These are phyloP conservation scores for Sebastes miniatus DNA, from an alignment of 2,797 vertebrate species.

Conservation along the genomic window DNA sequence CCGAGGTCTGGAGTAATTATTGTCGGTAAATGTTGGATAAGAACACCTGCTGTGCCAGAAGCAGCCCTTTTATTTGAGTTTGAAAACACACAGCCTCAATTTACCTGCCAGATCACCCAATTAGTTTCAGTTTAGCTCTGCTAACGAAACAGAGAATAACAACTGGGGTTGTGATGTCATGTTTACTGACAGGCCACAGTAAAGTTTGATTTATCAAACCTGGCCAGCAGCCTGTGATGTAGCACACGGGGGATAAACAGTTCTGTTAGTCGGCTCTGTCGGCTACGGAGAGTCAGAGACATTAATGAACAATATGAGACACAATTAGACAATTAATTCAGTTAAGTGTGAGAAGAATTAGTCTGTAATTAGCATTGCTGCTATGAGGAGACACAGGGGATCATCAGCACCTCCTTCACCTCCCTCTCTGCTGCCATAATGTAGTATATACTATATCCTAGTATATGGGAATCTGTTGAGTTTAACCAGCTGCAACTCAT, in stretches of 20 bases:
- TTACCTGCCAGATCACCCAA: neutral
- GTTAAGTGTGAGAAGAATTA: neutral
- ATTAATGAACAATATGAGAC: neutral
- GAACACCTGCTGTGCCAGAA: neutral
- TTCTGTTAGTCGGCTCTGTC: neutral
- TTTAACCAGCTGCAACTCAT: neutral
- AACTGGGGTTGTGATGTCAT: neutral
- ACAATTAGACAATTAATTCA: neutral
- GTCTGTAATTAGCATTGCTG: slow-evolving; percentile 2
- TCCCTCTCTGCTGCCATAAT: neutral
- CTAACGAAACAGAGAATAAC: neutral
- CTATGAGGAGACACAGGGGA: neutral
- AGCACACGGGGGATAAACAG: neutral
- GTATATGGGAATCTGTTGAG: neutral
- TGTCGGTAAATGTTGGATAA: neutral
- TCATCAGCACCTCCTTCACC: neutral
- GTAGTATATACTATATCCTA: neutral
- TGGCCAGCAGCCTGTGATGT: neutral
- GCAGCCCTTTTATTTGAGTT: neutral
- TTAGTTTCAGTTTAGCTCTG: neutral
- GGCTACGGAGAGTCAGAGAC: neutral
- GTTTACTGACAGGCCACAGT: neutral
- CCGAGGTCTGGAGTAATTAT: neutral
- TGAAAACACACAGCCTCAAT: neutral
- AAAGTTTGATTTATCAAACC: neutral